phyloP scores from a whole-genome alignment of 1,140 invertebrate genomes.

The Drosophila mauritiana region DNA sequence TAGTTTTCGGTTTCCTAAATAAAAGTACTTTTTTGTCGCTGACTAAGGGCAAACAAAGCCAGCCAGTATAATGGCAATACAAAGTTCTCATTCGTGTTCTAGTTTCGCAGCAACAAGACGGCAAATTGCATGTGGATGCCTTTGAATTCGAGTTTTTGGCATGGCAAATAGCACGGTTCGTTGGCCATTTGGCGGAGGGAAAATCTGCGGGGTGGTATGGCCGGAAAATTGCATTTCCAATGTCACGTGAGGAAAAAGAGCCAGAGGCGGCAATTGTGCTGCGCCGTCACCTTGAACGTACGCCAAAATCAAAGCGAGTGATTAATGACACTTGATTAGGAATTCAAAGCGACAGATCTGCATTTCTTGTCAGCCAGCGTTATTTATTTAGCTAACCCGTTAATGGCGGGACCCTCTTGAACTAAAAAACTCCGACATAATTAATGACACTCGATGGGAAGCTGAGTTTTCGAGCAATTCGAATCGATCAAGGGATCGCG shows the following conservation, averaged over 20 bases:
- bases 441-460: slow-evolving; percentile 46
- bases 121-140: slow-evolving; percentile 64
- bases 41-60: slow-evolving; percentile 69
- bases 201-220: slow-evolving; percentile 11
- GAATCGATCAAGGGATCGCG: slow-evolving; percentile 51
- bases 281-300: slow-evolving; percentile 72
- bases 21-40: slow-evolving; percentile 5
- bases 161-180: slow-evolving; percentile 16
- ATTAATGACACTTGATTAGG: slow-evolving; percentile 71
- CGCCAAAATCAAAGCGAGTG: slow-evolving; percentile 73
- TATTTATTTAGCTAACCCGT: slow-evolving; percentile 50
- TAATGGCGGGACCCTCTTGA: slow-evolving; percentile 55
- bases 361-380: slow-evolving; percentile 15
- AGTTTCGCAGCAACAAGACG: slow-evolving; percentile 64
- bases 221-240: slow-evolving; percentile 55
- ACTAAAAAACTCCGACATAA: slow-evolving; percentile 48
- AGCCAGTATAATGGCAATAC: slow-evolving; percentile 63
- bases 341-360: slow-evolving; percentile 47
- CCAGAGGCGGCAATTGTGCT: slow-evolving; percentile 65
- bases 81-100: slow-evolving; percentile 81
- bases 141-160: slow-evolving; percentile 55
- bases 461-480: slow-evolving; percentile 39
- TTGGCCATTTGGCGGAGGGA: slow-evolving; percentile 3
- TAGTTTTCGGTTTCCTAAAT: not conserved
- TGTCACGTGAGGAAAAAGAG: slow-evolving; percentile 53